Evolutionary conservation across 1,140 invertebrate genomes (phyloP).

Genomic region (Tetramorium parvispinum): DNA sequence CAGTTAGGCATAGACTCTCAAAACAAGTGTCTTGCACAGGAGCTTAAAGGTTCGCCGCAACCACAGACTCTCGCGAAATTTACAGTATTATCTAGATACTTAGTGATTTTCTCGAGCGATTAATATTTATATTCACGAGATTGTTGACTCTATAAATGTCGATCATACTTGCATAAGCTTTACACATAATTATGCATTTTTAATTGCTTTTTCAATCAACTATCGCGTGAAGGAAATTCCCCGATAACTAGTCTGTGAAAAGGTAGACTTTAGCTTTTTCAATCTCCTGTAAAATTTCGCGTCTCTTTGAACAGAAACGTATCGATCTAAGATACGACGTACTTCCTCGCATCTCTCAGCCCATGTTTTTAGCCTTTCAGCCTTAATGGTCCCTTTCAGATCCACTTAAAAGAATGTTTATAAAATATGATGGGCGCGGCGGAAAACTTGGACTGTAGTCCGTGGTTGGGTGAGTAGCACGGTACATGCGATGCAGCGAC

Average conservation of each 20-base stretch:
- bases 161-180: neutral
- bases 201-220: neutral
- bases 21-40: conserved; percentile 20
- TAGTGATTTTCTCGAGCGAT: neutral
- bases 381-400: conserved; percentile 66
- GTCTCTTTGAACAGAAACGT: conserved; percentile 8
- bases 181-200: too few relatives aligned
- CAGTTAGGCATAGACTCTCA: conserved; percentile 31
- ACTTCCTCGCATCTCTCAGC: conserved; percentile 48
- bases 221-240: neutral
- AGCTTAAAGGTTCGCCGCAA: conserved; percentile 23
- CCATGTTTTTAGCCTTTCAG: conserved; percentile 57
- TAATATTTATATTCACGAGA: neutral
- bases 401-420: conserved; percentile 69
- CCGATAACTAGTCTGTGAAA: neutral
- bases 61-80: conserved; percentile 16
- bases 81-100: neutral
- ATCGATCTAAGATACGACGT: conserved; percentile 50
- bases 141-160: neutral
- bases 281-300: conserved; percentile 8
- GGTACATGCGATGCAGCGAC: conserved; percentile 16
- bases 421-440: conserved; percentile 64
- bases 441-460: conserved; percentile 23
- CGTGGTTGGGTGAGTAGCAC: neutral
- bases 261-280: neutral